Conservation (phyloP, 2,113 vertebrate genomes). For the Opisthocomus hoazin region DNA sequence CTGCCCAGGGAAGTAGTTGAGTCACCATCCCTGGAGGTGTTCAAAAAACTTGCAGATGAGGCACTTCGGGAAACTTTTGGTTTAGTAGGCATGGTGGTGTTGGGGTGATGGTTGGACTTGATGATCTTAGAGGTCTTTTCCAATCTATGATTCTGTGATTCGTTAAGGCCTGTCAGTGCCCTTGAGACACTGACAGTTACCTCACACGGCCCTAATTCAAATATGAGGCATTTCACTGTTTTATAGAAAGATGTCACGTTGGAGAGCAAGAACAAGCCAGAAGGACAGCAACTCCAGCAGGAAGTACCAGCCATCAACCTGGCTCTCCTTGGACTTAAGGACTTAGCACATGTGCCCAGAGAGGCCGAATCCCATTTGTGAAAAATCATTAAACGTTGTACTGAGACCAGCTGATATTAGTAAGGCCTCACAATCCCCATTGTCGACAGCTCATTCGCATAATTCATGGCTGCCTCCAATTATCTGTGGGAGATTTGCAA, state of each 20-base stretch:
- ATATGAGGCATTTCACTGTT: not conserved
- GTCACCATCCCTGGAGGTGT: too few relatives aligned
- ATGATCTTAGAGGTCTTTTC: too few relatives aligned
- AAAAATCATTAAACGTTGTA: conserved; percentile 59
- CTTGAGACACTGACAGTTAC: not conserved
- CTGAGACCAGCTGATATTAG: conserved; percentile 73
- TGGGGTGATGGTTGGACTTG: too few relatives aligned
- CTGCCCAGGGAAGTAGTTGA: too few relatives aligned
- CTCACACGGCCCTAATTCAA: not conserved
- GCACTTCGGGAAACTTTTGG: too few relatives aligned
- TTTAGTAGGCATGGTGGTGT: too few relatives aligned
- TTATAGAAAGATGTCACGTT: not conserved
- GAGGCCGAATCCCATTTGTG: conserved; percentile 11
- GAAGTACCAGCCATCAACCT: not conserved
- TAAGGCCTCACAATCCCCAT: conserved; percentile 67
- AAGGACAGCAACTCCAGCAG: not conserved
- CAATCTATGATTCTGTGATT: too few relatives aligned
- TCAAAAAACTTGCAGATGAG: too few relatives aligned
- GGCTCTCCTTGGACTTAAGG: not conserved
- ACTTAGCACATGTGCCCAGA: not conserved
- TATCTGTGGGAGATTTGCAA: conserved; percentile 76
- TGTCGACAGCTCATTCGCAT: conserved; percentile 68
- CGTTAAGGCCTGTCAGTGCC: not conserved
- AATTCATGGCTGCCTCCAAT: conserved; percentile 73
- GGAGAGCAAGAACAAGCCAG: not conserved